Evolutionary conservation across 2,888 invertebrate genomes (phyloP), one percentile per base, ranked within the genome.

Genomic region (Phyto melanocephala): DNA sequence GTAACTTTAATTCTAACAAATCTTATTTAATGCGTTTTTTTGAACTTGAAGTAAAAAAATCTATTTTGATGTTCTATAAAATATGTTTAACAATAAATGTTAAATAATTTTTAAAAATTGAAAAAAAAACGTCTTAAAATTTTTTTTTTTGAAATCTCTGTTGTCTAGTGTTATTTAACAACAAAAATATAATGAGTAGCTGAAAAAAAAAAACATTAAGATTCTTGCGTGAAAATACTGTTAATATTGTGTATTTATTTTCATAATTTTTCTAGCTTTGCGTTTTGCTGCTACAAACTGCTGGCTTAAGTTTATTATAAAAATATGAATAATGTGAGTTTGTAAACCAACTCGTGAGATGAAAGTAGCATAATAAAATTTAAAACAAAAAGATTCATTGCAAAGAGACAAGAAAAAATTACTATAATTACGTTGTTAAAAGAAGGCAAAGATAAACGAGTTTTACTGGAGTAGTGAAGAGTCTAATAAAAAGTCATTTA

Each of bases 341-440:
- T 56, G 75, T 42, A 50, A 63, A 58, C 24, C 54, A 63, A 70
- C 56, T 75, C 17, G 33, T 52, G 56, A 42, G 56, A 63, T 74
- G n/a, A 58, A 33, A 77, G 62, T 54, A 67, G 52, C 67, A 63
- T 68, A 72, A 77, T 67, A 68, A 77, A 68, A 68, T 62, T 60
- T 2, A 28, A 75, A 65, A 54, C 13, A 37, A 56, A 35, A 22
- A 63, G 3, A 15, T 52, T 37, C 11, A 40, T 33, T 11, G 11
- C 52, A 33, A 42, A 6, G 28, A 3, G 15, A 28, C 2, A 13
- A 13, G 7, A 3, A 20, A 68, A 74, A 60, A 28, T 67, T 77
- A n/a, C n/a, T n/a, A 70, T 81, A 81, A 81, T 81, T 78, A 70
- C 58, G 56, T 77, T 81, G 50, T 68, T 68, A 37, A 24, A 47